Evolutionary conservation across 2,113 vertebrate genomes (phyloP).

Genomic region (Chrysemys picta): DNA sequence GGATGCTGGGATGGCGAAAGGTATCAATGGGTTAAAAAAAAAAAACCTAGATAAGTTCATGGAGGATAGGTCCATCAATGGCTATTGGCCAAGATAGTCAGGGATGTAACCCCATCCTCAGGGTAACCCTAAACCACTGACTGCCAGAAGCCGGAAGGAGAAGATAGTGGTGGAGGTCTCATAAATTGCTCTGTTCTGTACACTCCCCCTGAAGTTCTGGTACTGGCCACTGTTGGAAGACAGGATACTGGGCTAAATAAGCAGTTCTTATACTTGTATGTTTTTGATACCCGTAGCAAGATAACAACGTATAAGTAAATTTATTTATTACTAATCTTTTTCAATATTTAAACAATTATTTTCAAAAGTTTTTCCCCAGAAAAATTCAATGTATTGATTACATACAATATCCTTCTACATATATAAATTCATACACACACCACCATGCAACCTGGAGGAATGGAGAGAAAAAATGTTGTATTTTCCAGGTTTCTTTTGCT

Average conservation of each 20-base stretch:
- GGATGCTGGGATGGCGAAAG: neutral
- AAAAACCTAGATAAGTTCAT: neutral
- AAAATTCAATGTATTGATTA: neutral
- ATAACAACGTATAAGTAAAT: neutral
- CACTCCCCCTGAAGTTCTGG: neutral
- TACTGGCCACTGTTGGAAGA: neutral
- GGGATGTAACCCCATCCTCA: neutral
- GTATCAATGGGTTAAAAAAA: neutral
- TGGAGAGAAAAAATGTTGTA: neutral
- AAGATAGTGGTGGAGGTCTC: neutral
- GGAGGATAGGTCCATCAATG: neutral
- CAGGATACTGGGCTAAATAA: neutral
- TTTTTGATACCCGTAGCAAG: neutral
- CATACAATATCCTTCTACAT: neutral
- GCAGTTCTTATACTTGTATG: neutral
- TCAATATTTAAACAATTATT: neutral
- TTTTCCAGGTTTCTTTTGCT: neutral
- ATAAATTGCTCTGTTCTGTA: neutral
- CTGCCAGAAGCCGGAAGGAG: neutral
- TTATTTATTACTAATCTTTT: neutral
- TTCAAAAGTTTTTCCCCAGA: neutral
- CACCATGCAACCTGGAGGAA: neutral
- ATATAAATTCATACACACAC: neutral
- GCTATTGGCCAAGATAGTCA: neutral
- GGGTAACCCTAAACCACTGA: neutral